Conservation (phyloP, 2,888 invertebrate genomes). For the Hypena proboscidalis region DNA sequence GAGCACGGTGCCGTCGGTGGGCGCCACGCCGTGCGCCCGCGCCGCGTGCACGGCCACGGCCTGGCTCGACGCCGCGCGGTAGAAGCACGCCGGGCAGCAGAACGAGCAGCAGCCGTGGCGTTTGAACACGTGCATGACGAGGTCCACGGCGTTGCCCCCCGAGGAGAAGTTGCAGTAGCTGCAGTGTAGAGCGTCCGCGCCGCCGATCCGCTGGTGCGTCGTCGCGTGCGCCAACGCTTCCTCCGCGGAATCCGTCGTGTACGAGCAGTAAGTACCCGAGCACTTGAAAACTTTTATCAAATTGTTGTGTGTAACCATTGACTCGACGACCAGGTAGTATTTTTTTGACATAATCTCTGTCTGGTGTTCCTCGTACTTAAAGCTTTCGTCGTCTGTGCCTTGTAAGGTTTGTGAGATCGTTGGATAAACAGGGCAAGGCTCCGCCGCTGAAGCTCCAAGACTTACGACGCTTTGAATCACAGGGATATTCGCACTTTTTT, state of each 20-base stretch:
- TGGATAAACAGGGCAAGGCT: conserved; percentile 45
- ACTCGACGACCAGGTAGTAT: conserved; percentile 70
- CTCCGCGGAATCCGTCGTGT: conserved; percentile 65
- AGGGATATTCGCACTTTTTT: conserved; percentile 50
- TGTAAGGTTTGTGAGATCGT: conserved; percentile 22
- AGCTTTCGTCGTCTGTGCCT: conserved; percentile 35
- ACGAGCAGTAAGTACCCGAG: conserved; percentile 74
- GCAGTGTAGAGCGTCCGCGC: conserved; percentile 81
- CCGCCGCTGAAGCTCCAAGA: conserved; percentile 57
- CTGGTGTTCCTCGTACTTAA: conserved; percentile 68
- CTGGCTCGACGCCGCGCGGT: conserved; percentile 85
- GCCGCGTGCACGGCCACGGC: conserved; percentile 86
- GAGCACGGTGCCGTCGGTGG: conserved; percentile 43
- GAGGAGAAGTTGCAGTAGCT: conserved; percentile 84
- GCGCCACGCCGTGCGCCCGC: conserved; percentile 55
- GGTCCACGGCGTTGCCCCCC: conserved; percentile 58
- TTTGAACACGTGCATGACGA: conserved; percentile 86
- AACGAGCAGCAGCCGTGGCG: conserved; percentile 86
- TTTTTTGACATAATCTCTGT: conserved; percentile 66
- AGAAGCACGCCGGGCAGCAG: conserved; percentile 89
- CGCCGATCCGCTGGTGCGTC: conserved; percentile 64
- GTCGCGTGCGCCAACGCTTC: conserved; percentile 69
- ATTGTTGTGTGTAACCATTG: conserved; percentile 77
- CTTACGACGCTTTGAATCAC: conserved; percentile 84
- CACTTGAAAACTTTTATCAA: conserved; percentile 76